Percentiles rank a stretch among this genome's conserved stretches.
Conservation (phyloP, 2,113 vertebrate species). For the Hydrochoerus hydrochaeris region DNA sequence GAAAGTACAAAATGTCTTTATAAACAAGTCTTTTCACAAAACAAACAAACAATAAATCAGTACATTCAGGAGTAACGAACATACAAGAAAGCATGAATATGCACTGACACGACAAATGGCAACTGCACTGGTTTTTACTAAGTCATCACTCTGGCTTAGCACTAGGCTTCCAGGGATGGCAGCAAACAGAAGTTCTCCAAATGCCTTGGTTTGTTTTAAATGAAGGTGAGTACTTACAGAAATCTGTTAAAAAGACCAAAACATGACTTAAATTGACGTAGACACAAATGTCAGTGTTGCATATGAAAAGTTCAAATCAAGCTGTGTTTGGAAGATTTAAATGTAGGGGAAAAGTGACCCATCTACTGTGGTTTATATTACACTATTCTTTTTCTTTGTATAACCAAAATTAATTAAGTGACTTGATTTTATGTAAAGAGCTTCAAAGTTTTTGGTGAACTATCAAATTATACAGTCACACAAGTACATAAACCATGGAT, state of each 20-base stretch:
- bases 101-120: background rate
- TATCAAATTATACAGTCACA: background rate
- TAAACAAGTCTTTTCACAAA: background rate
- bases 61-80: background rate
- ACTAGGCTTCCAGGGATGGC: background rate
- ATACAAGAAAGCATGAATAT: background rate
- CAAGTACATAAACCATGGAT: background rate
- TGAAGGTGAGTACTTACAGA: too few species aligned
- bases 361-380: background rate
- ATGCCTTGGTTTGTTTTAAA: background rate
- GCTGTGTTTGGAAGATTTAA: background rate
- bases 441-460: background rate
- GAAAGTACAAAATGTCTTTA: slow-evolving; percentile 53
- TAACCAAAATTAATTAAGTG: background rate
- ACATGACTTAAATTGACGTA: background rate
- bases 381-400: background rate
- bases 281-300: background rate
- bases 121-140: background rate
- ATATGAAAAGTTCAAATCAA: background rate
- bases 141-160: background rate
- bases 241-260: background rate
- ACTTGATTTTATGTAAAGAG: background rate
- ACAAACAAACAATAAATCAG: background rate
- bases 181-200: background rate
- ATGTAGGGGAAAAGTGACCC: background rate